Evolutionary conservation across 2,888 invertebrate genomes (phyloP), one percentile per base, ranked within the genome.

Genomic region (Eupithecia insigniata): DNA sequence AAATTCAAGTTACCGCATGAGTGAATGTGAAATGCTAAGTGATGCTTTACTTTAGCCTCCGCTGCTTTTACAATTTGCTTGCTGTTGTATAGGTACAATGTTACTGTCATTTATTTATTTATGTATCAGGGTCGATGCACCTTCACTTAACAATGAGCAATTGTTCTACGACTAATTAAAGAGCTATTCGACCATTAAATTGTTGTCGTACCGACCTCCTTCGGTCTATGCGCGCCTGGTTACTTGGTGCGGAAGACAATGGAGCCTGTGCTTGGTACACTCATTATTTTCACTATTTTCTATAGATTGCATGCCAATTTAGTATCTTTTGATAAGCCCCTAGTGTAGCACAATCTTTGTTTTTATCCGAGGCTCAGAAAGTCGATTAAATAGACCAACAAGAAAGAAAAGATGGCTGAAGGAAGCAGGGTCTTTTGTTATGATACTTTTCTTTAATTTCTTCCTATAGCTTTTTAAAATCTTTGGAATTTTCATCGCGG

Each of bases 161-260:
- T 74, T 74, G 74, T 74, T 74, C 74, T 74, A 32, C 43, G 66
- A 43, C 71, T 75, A 75, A 75, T 75, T 72, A 74, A 73, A 75
- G 74, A 71, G 64, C 67, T 71, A 72, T 74, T 74, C 61, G 65
- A 66, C 70, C 66, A 71, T 70, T 74, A 73, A 70, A 71, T 74
- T 74, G 74, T 69, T 71, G 71, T 74, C 68, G 74, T 66, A 62
- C 66, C 66, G 71, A 70, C 67, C 71, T 68, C 66, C 39, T 69
- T 71, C 51, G 66, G 58, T 70, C 36, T 75, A 69, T 78, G 74
- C 66, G 64, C 69, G 72, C 76, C 76, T 78, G 72, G 75, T 78
- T 72, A 34, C 72, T 68, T 68, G 65, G 70, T 67, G 36, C 58
- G 12, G n/a, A 36, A 65, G 64, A 69, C 69, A 69, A 69, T 69